Evolutionary conservation across 2,113 vertebrate genomes (phyloP).

Genomic region (Myodes glareolus): DNA sequence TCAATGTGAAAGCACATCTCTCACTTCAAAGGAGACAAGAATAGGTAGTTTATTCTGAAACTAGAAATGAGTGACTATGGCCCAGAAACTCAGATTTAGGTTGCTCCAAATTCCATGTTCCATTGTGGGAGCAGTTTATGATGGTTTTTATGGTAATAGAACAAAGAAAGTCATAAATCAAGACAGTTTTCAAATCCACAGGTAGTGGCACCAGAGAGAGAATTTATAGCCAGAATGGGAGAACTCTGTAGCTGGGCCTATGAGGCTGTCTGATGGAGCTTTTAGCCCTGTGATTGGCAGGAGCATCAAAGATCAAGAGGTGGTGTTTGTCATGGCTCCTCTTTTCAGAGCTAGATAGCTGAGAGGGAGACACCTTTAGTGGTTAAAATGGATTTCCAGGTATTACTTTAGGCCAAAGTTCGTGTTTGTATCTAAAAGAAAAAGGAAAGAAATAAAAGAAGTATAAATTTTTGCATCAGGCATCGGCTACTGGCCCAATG

Average conservation of each 20-base stretch:
- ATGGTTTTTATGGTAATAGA: not conserved
- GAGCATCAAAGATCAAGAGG: not conserved
- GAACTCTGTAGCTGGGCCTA: not conserved
- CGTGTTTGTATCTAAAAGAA: not conserved
- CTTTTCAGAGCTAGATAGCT: not conserved
- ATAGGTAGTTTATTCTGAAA: not conserved
- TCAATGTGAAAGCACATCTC: not conserved
- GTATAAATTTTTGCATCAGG: not conserved
- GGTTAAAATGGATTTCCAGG: not conserved
- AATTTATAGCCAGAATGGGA: not conserved
- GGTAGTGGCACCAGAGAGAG: not conserved
- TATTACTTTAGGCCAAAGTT: not conserved
- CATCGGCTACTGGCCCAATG: not conserved
- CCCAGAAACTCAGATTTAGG: conserved; percentile 1
- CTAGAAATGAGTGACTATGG: not conserved
- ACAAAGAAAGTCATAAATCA: not conserved
- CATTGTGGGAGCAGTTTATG: not conserved
- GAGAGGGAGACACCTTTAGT: not conserved
- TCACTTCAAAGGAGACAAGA: not conserved
- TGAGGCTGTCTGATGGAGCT: not conserved
- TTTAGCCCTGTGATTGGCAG: not conserved
- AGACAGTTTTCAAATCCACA: not conserved
- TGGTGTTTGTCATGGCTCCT: not conserved
- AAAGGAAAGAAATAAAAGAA: not conserved
- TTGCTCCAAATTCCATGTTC: not conserved